Conservation (phyloP, 2,797 vertebrate genomes). For the Mallotus villosus region DNA sequence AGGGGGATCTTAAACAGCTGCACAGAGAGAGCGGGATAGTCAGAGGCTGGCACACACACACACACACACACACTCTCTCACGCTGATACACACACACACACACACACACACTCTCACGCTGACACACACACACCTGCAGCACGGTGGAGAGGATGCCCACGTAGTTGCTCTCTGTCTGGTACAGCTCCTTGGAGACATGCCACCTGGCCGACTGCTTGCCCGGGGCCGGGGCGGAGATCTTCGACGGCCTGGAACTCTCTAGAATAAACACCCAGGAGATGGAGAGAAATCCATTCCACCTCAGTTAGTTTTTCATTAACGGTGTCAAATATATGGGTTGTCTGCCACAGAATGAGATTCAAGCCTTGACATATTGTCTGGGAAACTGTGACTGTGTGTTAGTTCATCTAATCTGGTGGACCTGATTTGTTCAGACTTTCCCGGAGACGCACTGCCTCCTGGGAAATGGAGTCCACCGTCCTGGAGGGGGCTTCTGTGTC, state of each 20-base stretch:
- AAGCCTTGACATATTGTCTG: neutral
- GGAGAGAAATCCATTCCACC: slow-evolving; percentile 1
- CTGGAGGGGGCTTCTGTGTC: neutral
- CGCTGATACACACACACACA: neutral
- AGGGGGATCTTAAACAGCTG: slow-evolving; percentile 94
- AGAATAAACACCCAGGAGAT: slow-evolving; percentile 30
- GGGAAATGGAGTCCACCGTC: neutral
- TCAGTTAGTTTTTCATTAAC: neutral
- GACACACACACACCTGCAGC: slow-evolving; percentile 74
- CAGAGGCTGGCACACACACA: neutral
- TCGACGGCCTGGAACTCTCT: slow-evolving; percentile 80
- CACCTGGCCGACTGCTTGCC: slow-evolving; percentile 94
- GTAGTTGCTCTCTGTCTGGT: slow-evolving; percentile 99
- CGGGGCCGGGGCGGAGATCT: slow-evolving; percentile 82
- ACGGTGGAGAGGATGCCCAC: slow-evolving; percentile 94
- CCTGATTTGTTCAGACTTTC: neutral
- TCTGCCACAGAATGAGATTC: no score
- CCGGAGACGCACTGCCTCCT: slow-evolving; percentile 2
- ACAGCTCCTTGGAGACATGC: slow-evolving; percentile 98
- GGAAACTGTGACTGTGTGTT: neutral
- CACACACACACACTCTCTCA: neutral
- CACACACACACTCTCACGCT: neutral
- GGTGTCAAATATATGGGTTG: no score
- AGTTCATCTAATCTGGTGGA: slow-evolving; percentile 1
- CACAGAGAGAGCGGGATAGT: slow-evolving; percentile 3